Evolutionary conservation across 2,888 invertebrate species (phyloP).

Genomic region (Panorpa germanica): DNA sequence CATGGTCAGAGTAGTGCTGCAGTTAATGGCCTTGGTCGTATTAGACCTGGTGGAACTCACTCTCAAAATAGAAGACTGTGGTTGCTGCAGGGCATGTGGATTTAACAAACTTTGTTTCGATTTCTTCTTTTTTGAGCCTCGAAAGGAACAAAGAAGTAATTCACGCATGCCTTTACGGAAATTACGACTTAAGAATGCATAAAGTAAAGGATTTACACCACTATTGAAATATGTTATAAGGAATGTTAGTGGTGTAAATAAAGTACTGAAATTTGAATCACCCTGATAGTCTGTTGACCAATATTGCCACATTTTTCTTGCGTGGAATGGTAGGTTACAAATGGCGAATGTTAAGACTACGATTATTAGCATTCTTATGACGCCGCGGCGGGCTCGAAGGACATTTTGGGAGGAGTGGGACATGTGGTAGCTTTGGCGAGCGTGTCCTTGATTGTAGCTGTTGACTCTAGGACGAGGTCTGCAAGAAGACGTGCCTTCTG

Average conservation of each 20-base stretch:
- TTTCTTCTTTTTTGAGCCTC: too few relatives aligned
- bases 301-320: constrained; percentile 73
- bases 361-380: constrained; percentile 75
- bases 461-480: too few relatives aligned
- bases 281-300: constrained; percentile 55
- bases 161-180: constrained; percentile 75
- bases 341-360: constrained; percentile 77
- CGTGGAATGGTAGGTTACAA: constrained; percentile 80
- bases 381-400: constrained; percentile 60
- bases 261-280: constrained; percentile 51
- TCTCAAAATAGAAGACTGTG: too few relatives aligned
- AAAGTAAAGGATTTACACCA: constrained; percentile 75
- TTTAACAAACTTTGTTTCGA: too few relatives aligned
- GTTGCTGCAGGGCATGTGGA: too few relatives aligned
- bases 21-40: too few relatives aligned
- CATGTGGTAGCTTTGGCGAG: constrained; percentile 32
- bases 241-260: constrained; percentile 71
- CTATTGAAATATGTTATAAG: constrained; percentile 79
- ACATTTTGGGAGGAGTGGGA: constrained; percentile 58
- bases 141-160: constrained; percentile 44
- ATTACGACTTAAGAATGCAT: constrained; percentile 68
- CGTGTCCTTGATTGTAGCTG: constrained; percentile 25
- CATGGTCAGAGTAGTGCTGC: too few relatives aligned
- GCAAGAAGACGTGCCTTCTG: constrained; percentile 2
- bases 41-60: too few relatives aligned